Evolutionary conservation across 2,888 invertebrate species (phyloP), one percentile per base, ranked within the genome.

Genomic region (Oxyscelio sp.): DNA sequence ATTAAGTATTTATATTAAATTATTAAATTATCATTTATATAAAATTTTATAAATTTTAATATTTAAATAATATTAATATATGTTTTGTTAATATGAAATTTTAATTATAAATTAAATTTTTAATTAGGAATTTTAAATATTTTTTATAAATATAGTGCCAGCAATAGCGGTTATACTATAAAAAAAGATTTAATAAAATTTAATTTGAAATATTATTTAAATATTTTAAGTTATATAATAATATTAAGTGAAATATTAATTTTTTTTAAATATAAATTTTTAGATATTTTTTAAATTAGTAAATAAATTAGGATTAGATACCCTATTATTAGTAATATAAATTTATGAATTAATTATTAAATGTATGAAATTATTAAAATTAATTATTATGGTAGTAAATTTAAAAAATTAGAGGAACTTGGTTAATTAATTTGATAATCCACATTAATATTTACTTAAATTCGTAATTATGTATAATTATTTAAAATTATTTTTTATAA

Each of bases 201-300:
- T 95, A 92, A 95, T 96, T 96, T 96, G 96, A 96, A 96, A 96
- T 96, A 96, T 95, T 95, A 96, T 96, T 96, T 96, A 94, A 87
- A 96, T 96, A 91, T 89, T 96, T 92, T 85, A 94, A n/a, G n/a
- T n/a, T 95, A 6, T 59, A 22, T 34, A 50, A 61, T 45, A 31
- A 24, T 95, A 87, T 85, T 95, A 90, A 94, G 94, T 71, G 94
- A 95, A 80, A 80, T 95, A 85, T 56, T 61, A 91, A 91, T 38
- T 89, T 96, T 92, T 45, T 95, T 89, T 93, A 95, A 70, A 48
- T 95, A 94, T 95, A 95, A 95, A 94, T 84, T 85, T 77, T 95
- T 58, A 79, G 94, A 95, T 95, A 90, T 94, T 88, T 92, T 22
- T 45, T 43, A 22, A 31, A 45, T 43, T 65, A 34, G 9, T 24